These are phyloP conservation scores for Hydroisotoma schaefferi DNA, from an alignment of 2,888 invertebrate species.

Conservation along the genomic window DNA sequence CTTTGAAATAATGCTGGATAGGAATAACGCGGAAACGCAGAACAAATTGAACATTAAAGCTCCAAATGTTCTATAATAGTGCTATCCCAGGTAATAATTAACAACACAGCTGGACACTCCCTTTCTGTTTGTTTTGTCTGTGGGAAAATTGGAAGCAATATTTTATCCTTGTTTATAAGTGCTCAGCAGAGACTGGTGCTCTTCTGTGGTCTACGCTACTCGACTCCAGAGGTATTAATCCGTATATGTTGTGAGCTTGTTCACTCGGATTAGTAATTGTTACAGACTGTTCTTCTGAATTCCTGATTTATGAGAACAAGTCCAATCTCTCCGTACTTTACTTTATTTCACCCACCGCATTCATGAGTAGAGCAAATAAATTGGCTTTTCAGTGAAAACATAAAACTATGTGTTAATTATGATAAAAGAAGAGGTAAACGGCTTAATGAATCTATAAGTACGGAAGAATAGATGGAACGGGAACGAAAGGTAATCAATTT, in stretches of 20 bases:
- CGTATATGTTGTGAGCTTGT: neutral
- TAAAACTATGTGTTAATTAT: too few relatives aligned
- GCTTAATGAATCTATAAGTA: too few relatives aligned
- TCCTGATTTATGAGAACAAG: conserved; percentile 10
- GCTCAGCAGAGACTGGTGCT: neutral
- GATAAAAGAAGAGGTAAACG: too few relatives aligned
- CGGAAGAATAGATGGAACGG: too few relatives aligned
- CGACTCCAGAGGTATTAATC: too few relatives aligned
- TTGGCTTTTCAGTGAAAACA: too few relatives aligned
- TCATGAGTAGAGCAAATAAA: too few relatives aligned
- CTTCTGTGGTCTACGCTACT: too few relatives aligned
- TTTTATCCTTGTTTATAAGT: conserved; percentile 10
- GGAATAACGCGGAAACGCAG: too few relatives aligned
- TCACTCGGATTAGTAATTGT: neutral
- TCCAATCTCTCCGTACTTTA: neutral
- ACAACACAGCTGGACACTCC: conserved; percentile 33
- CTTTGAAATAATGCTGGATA: too few relatives aligned
- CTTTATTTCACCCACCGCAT: too few relatives aligned
- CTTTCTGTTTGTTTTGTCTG: conserved; percentile 24
- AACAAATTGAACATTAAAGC: conserved; percentile 14
- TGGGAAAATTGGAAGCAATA: conserved; percentile 25
- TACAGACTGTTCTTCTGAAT: neutral
- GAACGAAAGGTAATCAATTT: too few relatives aligned
- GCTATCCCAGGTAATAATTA: conserved; percentile 24
- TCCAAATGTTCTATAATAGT: conserved; percentile 7